These are phyloP conservation scores for Epinotia demarniana DNA, from an alignment of 2,888 invertebrate species.

Conservation along the genomic window DNA sequence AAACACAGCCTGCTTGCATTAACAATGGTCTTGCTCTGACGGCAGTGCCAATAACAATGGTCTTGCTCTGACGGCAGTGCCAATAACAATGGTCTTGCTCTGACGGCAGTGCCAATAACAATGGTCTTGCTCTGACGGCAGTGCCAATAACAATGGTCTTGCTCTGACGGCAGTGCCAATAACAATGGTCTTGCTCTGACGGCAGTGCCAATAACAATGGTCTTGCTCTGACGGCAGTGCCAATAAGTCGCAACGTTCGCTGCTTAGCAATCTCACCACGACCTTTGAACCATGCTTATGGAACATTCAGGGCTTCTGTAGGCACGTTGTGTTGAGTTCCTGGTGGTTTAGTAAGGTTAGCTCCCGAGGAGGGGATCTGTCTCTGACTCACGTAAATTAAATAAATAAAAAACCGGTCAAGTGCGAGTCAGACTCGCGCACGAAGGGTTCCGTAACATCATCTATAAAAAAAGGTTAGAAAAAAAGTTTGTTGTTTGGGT, in stretches of 20 bases:
- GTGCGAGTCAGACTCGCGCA: too few species aligned
- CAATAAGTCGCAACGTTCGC: conserved; percentile 2
- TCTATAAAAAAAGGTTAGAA: too few species aligned
- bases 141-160: conserved; percentile 7
- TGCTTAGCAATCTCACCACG: neutral
- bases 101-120: neutral
- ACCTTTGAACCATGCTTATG: neutral
- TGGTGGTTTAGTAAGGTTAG: too few species aligned
- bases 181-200: conserved; percentile 9
- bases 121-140: neutral
- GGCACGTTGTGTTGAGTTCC: too few species aligned
- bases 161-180: neutral
- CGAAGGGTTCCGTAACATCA: too few species aligned
- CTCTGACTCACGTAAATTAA: too few species aligned
- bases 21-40: conserved; percentile 9
- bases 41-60: conserved; percentile 4
- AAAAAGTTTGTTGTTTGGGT: too few species aligned
- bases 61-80: neutral
- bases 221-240: neutral
- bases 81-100: conserved; percentile 6
- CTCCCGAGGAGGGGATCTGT: too few species aligned
- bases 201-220: neutral
- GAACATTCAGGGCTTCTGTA: too few species aligned
- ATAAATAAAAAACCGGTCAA: too few species aligned
- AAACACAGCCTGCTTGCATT: neutral